phyloP scores from a whole-genome alignment of 2,888 invertebrate species.

The Nephrotoma guestfalica region DNA sequence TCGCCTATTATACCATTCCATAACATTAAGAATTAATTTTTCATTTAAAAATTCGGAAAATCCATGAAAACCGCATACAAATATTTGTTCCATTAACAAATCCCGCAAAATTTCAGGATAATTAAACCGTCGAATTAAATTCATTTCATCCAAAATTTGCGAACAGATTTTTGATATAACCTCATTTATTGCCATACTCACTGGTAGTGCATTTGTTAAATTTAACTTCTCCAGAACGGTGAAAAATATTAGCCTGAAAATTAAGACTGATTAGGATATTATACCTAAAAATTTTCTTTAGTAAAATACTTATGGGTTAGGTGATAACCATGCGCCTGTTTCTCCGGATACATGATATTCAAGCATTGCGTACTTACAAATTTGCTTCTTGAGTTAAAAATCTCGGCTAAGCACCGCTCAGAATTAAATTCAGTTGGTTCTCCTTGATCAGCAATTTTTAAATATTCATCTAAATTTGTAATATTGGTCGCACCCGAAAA shows the following conservation, averaged over 20 bases:
- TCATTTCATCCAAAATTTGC: background rate
- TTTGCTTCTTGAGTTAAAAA: background rate
- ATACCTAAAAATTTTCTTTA: background rate
- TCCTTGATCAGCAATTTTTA: background rate
- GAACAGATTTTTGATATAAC: background rate
- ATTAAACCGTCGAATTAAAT: background rate
- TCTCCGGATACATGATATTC: background rate
- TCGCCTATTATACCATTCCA: background rate
- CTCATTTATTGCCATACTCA: background rate
- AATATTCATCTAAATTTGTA: background rate
- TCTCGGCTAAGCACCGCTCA: background rate
- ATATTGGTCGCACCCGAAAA: background rate
- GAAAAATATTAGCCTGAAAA: background rate
- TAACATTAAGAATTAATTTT: background rate
- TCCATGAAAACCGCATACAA: slow-evolving; percentile 2
- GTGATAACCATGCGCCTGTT: background rate
- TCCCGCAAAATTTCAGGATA: background rate
- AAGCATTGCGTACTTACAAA: background rate
- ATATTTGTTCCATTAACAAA: slow-evolving; percentile 2
- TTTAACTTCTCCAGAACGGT: background rate
- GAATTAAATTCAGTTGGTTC: background rate
- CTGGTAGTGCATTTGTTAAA: background rate
- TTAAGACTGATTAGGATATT: background rate
- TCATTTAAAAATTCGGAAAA: slow-evolving; percentile 3
- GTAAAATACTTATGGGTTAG: background rate